A percentile compares a stretch with the other conserved stretches of the same genome.
Evolutionary conservation across 1,140 invertebrate species (phyloP).

Genomic region (Epicauta chinensis): DNA sequence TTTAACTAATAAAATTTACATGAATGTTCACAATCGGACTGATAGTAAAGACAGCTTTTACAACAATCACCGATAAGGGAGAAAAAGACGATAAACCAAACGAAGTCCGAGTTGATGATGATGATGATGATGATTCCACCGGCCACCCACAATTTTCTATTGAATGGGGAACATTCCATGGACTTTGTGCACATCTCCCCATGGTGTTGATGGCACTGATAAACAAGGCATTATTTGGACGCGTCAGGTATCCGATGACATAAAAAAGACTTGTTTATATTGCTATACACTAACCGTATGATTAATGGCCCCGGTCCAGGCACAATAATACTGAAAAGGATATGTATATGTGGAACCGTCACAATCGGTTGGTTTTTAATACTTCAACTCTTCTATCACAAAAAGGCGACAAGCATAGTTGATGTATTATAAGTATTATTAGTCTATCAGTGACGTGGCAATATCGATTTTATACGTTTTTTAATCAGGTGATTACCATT

Average conservation of each 20-base stretch:
- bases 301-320: constrained; percentile 33
- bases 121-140: no score
- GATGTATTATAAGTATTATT: constrained; percentile 1
- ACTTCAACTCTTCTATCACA: constrained; percentile 11
- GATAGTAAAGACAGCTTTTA: no score
- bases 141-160: constrained; percentile 32
- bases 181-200: constrained; percentile 30
- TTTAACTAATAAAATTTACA: constrained; percentile 15
- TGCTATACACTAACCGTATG: constrained; percentile 38
- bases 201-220: constrained; percentile 44
- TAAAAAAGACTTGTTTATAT: constrained; percentile 46
- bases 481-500: no score
- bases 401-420: not conserved
- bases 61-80: no score
- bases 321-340: constrained; percentile 32
- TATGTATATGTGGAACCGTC: constrained; percentile 26
- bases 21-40: constrained; percentile 13
- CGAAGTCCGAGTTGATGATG: no score
- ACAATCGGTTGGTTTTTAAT: constrained; percentile 32
- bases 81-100: no score
- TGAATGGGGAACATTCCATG: constrained; percentile 33
- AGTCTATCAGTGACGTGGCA: not conserved
- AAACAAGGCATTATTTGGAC: constrained; percentile 43
- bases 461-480: no score
- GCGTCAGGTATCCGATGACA: constrained; percentile 45